These are phyloP conservation scores for Drosophila macrothrix DNA, from an alignment of 2,888 invertebrate species.

Conservation along the genomic window DNA sequence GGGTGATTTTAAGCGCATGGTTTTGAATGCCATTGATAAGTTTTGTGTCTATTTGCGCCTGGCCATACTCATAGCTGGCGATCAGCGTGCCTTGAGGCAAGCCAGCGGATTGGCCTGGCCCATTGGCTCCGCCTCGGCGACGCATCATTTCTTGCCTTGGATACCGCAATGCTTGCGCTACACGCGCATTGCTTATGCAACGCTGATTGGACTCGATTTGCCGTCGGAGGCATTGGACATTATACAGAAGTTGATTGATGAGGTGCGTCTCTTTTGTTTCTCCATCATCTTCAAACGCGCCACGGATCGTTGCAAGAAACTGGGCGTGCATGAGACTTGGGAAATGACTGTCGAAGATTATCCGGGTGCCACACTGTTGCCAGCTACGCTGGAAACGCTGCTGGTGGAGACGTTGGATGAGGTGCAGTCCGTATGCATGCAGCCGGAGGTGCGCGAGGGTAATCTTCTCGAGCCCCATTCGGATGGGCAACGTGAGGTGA, in stretches of 20 bases:
- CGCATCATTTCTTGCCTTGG: constrained; percentile 88
- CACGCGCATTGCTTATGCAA: constrained; percentile 92
- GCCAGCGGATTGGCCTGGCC: constrained; percentile 83
- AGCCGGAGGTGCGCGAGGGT: constrained; percentile 87
- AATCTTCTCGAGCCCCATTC: constrained; percentile 85
- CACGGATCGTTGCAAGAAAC: constrained; percentile 90
- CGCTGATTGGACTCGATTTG: constrained; percentile 93
- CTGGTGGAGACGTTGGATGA: constrained; percentile 90
- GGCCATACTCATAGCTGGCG: constrained; percentile 89
- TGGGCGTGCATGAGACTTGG: constrained; percentile 93
- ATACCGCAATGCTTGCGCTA: constrained; percentile 92
- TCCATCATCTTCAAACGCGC: constrained; percentile 93
- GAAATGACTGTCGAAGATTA: constrained; percentile 93
- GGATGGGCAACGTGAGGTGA: constrained; percentile 84
- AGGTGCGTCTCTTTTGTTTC: constrained; percentile 94
- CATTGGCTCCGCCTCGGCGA: constrained; percentile 86
- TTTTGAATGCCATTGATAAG: constrained; percentile 90
- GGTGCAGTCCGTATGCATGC: constrained; percentile 89
- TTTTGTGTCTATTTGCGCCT: constrained; percentile 91
- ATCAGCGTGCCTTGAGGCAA: constrained; percentile 85
- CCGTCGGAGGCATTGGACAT: constrained; percentile 95
- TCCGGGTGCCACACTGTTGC: constrained; percentile 93
- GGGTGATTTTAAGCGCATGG: constrained; percentile 92
- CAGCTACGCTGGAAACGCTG: constrained; percentile 90
- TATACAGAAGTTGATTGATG: constrained; percentile 93